Evolutionary conservation across 23 tunicate genomes (phyloP).

Genomic region (Trididemnum clinides): DNA sequence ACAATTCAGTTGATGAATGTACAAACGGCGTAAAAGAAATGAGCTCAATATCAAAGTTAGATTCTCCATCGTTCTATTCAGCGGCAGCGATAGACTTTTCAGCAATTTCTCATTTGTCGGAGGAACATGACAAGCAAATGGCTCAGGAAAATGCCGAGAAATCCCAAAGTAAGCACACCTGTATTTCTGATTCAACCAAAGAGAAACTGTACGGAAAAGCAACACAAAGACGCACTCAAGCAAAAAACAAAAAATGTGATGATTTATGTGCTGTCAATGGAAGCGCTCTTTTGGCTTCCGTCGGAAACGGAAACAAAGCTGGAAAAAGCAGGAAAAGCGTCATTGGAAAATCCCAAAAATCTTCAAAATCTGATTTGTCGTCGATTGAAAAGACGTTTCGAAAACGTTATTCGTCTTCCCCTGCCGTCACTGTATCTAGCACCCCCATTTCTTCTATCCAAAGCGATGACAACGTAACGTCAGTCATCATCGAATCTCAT

Average conservation of each 20-base stretch:
- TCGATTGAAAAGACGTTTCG: slow-evolving; percentile 36
- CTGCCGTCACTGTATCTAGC: slow-evolving; percentile 22
- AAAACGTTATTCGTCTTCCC: slow-evolving; percentile 29
- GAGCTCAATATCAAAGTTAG: background rate
- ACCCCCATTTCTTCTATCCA: slow-evolving; percentile 6
- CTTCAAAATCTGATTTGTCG: slow-evolving; percentile 16
- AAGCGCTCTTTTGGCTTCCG: background rate
- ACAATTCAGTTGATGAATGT: background rate
- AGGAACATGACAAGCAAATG: slow-evolving; percentile 47
- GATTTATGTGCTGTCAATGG: background rate
- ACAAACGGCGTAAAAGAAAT: background rate
- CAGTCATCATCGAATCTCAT: background rate
- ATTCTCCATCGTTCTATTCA: slow-evolving; percentile 57
- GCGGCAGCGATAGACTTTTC: slow-evolving; percentile 51
- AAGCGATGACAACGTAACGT: background rate
- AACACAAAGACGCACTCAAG: background rate
- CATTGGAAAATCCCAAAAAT: background rate
- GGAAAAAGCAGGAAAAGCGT: background rate
- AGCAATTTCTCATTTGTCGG: slow-evolving; percentile 65
- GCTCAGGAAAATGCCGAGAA: slow-evolving; percentile 51
- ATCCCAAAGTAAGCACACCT: slow-evolving; percentile 4
- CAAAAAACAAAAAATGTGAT: background rate
- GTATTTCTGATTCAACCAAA: slow-evolving; percentile 25
- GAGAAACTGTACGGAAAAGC: slow-evolving; percentile 48
- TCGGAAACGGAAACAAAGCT: background rate